A percentile compares a stretch with the other conserved stretches of the same genome.
phyloP scores from a whole-genome alignment of 2,113 vertebrate species.

The Meleagris gallopavo region DNA sequence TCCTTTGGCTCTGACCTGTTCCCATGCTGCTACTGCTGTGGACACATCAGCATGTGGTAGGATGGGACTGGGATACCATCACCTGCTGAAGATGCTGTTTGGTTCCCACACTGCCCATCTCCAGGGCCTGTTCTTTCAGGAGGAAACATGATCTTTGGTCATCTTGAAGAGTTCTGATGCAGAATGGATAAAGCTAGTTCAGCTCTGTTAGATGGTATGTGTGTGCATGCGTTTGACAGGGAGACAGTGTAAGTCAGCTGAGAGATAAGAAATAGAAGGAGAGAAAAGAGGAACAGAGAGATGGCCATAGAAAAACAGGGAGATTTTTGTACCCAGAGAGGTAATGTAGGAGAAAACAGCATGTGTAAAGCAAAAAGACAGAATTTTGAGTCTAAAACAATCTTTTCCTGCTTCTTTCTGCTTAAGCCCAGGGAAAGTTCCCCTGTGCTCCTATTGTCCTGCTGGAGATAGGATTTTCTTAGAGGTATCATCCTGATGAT shows the following conservation, averaged over 20 bases:
- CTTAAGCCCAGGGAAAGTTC: not conserved
- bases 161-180: no score
- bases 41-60: not conserved
- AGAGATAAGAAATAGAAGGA: no score
- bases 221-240: no score
- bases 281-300: no score
- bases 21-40: accelerated
- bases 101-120: not conserved
- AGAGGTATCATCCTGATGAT: not conserved
- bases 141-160: not conserved
- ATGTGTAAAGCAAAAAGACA: not conserved
- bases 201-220: no score
- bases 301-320: not conserved
- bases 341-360: not conserved
- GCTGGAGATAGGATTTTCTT: not conserved
- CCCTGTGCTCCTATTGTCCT: not conserved
- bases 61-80: not conserved
- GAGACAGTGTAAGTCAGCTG: no score
- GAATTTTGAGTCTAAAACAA: not conserved
- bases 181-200: no score
- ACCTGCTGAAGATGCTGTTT: not conserved
- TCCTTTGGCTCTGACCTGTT: not conserved
- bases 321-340: not conserved
- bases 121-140: not conserved
- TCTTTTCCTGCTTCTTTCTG: not conserved